These are phyloP conservation scores for Alouatta palliata DNA, from an alignment of 2,113 vertebrate species.

Conservation along the genomic window DNA sequence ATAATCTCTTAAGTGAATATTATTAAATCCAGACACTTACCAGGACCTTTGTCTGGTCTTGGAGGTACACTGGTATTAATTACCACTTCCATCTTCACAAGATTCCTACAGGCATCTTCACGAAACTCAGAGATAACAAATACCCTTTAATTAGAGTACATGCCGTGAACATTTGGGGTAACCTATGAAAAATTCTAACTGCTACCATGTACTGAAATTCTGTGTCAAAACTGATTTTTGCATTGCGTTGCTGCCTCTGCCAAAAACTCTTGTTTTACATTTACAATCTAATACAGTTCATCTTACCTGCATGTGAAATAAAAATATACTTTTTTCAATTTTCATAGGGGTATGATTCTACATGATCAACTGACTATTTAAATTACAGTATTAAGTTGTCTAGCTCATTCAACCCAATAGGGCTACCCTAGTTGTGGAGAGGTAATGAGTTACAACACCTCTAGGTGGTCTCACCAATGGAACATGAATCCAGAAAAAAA, in stretches of 20 bases:
- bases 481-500: not conserved
- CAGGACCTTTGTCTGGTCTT: not conserved
- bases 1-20: not conserved
- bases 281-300: not conserved
- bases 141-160: not conserved
- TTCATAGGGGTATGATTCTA: not conserved
- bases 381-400: not conserved
- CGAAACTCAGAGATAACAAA: not conserved
- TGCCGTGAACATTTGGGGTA: not conserved
- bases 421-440: not conserved
- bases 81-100: not conserved
- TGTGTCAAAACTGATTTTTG: not conserved
- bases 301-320: not conserved
- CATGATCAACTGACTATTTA: not conserved
- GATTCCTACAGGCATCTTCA: not conserved
- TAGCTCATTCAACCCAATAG: not conserved
- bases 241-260: not conserved
- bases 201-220: not conserved
- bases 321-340: not conserved
- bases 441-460: not conserved
- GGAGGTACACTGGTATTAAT: not conserved
- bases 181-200: not conserved
- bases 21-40: not conserved
- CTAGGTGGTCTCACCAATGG: not conserved
- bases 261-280: not conserved